These are phyloP conservation scores for Leguminivora glycinivorella DNA, from an alignment of 1,140 invertebrate genomes.

Conservation along the genomic window DNA sequence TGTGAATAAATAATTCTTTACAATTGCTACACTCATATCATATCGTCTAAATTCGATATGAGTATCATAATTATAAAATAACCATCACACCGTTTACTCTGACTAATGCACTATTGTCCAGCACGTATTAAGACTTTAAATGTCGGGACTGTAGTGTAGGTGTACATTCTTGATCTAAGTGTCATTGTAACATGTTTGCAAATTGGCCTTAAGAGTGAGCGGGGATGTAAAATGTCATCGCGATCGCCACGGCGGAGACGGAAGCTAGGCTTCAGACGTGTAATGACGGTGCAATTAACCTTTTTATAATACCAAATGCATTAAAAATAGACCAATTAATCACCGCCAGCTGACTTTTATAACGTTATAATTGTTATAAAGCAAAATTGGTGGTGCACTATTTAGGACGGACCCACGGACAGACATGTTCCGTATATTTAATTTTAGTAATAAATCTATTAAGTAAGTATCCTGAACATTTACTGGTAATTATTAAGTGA, in stretches of 20 bases:
- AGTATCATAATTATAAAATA: no score
- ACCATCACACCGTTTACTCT: not conserved
- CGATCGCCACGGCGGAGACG: not conserved
- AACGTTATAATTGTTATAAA: no score
- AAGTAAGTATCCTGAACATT: no score
- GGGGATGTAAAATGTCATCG: constrained; percentile 38
- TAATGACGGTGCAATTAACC: constrained; percentile 13
- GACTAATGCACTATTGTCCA: constrained; percentile 19
- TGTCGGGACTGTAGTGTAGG: constrained; percentile 17
- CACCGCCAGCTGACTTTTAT: not conserved
- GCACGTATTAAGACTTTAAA: constrained; percentile 20
- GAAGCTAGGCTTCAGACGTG: constrained; percentile 23
- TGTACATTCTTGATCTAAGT: constrained; percentile 37
- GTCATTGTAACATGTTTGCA: constrained; percentile 32
- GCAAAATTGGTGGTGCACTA: not conserved
- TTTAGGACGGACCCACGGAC: not conserved
- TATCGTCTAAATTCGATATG: no score
- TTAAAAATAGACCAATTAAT: not conserved
- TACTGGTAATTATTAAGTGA: no score
- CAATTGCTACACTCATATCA: no score
- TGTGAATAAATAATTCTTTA: no score
- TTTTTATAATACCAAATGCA: constrained; percentile 14
- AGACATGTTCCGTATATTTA: not conserved
- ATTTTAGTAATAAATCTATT: no score
- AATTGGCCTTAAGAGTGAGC: constrained; percentile 38